Evolutionary conservation across 2,888 invertebrate species (phyloP).

Genomic region (Rhyacophila evoluta): DNA sequence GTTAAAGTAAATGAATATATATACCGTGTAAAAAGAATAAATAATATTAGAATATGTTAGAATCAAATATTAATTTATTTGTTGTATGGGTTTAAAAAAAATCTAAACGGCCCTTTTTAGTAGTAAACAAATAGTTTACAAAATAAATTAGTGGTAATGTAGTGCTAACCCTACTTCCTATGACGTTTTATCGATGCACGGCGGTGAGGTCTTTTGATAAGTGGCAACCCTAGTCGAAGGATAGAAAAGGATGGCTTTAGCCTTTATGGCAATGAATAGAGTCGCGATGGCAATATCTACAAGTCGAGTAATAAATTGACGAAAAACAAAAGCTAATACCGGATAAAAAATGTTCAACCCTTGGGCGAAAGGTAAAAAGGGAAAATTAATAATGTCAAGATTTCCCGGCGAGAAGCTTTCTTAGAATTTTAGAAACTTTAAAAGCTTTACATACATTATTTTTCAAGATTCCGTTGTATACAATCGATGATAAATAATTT

Average conservation of each 20-base stretch:
- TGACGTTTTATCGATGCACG: neutral
- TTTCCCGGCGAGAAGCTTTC: neutral
- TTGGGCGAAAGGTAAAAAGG: neutral
- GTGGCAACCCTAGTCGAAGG: neutral
- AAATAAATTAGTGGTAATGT: neutral
- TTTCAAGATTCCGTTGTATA: too few relatives aligned
- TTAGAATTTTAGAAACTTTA: too few relatives aligned
- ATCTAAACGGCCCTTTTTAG: too few relatives aligned
- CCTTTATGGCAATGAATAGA: slow-evolving; percentile 16
- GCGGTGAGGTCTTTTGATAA: slow-evolving; percentile 6
- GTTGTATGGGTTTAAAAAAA: too few relatives aligned
- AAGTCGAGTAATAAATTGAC: slow-evolving; percentile 21
- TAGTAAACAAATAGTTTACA: too few relatives aligned
- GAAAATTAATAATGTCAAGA: neutral
- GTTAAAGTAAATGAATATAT: too few relatives aligned
- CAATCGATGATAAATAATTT: too few relatives aligned
- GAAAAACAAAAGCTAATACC: slow-evolving; percentile 17
- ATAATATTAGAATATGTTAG: too few relatives aligned
- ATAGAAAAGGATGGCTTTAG: slow-evolving; percentile 22
- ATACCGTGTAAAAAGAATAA: too few relatives aligned
- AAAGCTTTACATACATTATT: too few relatives aligned
- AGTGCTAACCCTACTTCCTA: neutral
- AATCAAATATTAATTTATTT: too few relatives aligned
- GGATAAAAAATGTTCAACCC: slow-evolving; percentile 21
- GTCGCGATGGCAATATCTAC: slow-evolving; percentile 20